Percentiles rank a stretch among this genome's conserved stretches.
These are phyloP conservation scores for Drosophila equinoxialis DNA, from an alignment of 1,140 invertebrate species.

Conservation along the genomic window DNA sequence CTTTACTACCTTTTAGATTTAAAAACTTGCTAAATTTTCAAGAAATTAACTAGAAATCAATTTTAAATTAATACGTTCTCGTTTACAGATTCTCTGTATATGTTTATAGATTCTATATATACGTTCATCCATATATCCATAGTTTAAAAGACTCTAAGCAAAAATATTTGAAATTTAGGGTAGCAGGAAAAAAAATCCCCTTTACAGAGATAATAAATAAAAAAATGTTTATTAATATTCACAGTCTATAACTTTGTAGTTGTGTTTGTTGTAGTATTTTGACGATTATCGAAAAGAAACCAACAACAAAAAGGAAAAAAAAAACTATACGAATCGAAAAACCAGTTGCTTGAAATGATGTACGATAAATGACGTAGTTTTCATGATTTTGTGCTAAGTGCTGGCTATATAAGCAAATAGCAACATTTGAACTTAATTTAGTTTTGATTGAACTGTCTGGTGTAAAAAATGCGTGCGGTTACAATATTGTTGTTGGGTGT, in stretches of 20 bases:
- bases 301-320: not conserved
- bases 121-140: too few relatives aligned
- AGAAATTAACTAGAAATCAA: too few relatives aligned
- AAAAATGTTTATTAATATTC: conserved; percentile 7
- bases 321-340: conserved; percentile 46
- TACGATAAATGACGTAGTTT: conserved; percentile 1
- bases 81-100: too few relatives aligned
- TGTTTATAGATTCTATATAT: too few relatives aligned
- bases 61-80: too few relatives aligned
- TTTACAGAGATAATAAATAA: conserved; percentile 2
- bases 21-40: too few relatives aligned
- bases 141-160: too few relatives aligned
- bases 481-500: conserved; percentile 42
- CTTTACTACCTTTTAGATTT: too few relatives aligned
- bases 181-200: conserved; percentile 4
- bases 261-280: conserved; percentile 2
- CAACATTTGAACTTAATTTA: conserved; percentile 44
- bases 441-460: conserved; percentile 43
- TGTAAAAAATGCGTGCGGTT: conserved; percentile 45
- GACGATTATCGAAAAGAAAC: not conserved
- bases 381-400: conserved; percentile 29
- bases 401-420: conserved; percentile 53
- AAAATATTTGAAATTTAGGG: not conserved
- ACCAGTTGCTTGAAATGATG: conserved; percentile 39
- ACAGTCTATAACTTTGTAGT: conserved; percentile 4